These are phyloP conservation scores for Bradypus variegatus DNA, from an alignment of 2,797 vertebrate species.

Conservation along the genomic window DNA sequence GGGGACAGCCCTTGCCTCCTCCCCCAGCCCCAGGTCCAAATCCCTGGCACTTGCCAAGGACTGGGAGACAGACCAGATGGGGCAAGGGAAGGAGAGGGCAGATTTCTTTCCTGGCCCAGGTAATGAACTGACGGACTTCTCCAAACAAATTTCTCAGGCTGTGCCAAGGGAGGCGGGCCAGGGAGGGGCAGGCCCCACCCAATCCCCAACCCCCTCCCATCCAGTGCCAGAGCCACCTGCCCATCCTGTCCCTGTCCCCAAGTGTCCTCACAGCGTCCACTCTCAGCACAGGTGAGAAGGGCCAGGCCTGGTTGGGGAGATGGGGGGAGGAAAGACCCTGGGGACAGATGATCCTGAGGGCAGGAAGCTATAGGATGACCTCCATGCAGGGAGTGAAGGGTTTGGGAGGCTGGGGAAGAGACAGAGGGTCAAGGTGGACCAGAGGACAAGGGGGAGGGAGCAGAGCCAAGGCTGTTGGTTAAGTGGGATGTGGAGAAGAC, in stretches of 20 bases:
- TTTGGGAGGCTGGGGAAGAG: neutral
- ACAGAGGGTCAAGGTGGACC: neutral
- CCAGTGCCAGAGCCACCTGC: conserved; percentile 16
- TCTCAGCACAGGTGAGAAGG: conserved; percentile 41
- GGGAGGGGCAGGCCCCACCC: conserved; percentile 43
- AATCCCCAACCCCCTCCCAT: conserved; percentile 45
- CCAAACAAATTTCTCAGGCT: conserved; percentile 40
- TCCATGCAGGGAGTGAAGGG: neutral
- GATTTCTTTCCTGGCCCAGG: neutral
- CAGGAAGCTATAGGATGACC: neutral
- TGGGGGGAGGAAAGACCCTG: neutral
- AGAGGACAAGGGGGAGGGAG: neutral
- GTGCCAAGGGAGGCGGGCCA: neutral
- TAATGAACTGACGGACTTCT: conserved; percentile 35
- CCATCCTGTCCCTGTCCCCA: conserved; percentile 28
- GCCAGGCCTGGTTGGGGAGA: neutral
- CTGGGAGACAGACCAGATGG: neutral
- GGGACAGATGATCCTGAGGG: neutral
- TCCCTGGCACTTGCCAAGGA: neutral
- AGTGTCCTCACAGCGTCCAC: neutral
- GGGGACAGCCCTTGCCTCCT: neutral
- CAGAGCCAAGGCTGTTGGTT: neutral
- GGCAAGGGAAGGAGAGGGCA: neutral
- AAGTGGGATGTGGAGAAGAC: neutral
- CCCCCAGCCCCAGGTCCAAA: neutral